Conservation (phyloP, 2,113 vertebrate genomes). For the Emberiza fucata region DNA sequence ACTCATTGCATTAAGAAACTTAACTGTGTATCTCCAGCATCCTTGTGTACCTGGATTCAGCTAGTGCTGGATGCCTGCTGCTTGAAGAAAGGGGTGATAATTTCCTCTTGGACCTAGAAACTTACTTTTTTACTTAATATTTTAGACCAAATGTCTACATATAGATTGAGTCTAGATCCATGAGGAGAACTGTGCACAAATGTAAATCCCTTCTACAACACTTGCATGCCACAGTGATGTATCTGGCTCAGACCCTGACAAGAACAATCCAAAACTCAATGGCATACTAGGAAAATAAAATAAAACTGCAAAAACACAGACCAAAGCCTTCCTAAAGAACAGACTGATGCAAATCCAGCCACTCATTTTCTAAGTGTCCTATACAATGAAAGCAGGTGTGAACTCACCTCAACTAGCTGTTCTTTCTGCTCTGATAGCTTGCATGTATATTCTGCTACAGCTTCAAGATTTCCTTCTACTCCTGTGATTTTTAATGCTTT, state of each 20-base stretch:
- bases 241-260: neutral
- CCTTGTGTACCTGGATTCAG: neutral
- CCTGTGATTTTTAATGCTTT: conserved; percentile 88
- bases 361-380: neutral
- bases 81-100: neutral
- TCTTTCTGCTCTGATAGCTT: conserved; percentile 95
- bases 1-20: neutral
- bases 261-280: neutral
- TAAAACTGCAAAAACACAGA: neutral
- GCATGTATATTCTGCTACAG: conserved; percentile 86
- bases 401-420: conserved; percentile 91
- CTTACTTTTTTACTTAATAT: neutral
- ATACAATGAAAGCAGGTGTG: neutral
- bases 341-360: neutral
- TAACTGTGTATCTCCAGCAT: neutral
- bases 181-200: neutral
- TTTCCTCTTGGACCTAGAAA: neutral
- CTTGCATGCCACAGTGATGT: neutral
- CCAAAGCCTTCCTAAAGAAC: neutral
- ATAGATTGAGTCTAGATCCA: neutral
- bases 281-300: neutral
- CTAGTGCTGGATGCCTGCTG: neutral
- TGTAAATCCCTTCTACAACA: neutral
- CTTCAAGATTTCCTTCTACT: conserved; percentile 91
- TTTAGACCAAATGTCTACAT: neutral